phyloP scores from a whole-genome alignment of 2,113 vertebrate species.

The Pteropus alecto region DNA sequence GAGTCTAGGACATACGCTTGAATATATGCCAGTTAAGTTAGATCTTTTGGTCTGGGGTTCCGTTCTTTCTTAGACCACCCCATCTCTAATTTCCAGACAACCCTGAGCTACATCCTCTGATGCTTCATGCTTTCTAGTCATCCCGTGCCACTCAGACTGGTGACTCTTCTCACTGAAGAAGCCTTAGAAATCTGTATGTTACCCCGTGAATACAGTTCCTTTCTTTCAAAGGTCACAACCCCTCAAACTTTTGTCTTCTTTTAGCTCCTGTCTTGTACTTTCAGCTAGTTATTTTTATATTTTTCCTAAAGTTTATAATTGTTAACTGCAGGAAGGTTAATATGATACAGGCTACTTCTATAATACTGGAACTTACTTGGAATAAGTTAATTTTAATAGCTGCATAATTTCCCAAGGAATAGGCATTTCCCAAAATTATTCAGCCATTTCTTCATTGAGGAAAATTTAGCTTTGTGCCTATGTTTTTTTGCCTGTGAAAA shows the following conservation, averaged over 20 bases:
- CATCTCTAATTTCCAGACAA: neutral
- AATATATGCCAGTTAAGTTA: neutral
- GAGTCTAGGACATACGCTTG: neutral
- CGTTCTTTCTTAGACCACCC: neutral
- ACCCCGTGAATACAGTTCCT: neutral
- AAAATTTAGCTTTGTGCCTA: neutral
- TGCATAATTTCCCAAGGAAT: neutral
- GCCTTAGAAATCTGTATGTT: neutral
- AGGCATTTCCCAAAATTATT: neutral
- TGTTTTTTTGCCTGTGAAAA: neutral
- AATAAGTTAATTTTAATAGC: neutral
- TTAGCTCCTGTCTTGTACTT: neutral
- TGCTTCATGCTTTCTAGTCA: neutral
- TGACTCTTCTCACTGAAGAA: neutral
- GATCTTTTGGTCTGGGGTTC: neutral
- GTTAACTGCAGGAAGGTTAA: neutral
- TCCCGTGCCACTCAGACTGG: neutral
- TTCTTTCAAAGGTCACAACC: neutral
- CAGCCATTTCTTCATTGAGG: neutral
- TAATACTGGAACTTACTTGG: neutral
- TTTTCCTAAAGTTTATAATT: neutral
- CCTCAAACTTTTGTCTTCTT: neutral
- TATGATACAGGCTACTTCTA: neutral
- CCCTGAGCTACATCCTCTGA: neutral
- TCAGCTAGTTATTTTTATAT: neutral